Evolutionary conservation across 2,113 vertebrate species (phyloP), one percentile per base, ranked within the genome.

Genomic region (Mungos mungo): DNA sequence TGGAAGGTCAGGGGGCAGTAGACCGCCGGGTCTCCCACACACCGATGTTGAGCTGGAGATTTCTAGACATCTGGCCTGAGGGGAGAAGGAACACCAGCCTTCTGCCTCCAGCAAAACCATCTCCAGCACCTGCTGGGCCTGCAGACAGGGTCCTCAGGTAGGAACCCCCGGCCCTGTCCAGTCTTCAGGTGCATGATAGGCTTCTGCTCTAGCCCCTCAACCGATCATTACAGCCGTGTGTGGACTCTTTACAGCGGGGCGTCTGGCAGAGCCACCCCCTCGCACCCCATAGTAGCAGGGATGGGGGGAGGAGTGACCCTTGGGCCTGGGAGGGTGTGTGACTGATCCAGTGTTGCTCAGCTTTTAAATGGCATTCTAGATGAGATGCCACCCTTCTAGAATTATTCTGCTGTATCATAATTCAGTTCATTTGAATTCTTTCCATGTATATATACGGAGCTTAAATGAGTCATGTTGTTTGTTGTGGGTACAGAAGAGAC

Each of bases 211-310:
- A 9, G 35, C 14, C 21, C 35, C 1, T 72, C 23, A 7, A 1
- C 3, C 2, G 50, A 25, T 47, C 8, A 0, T 45, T 19, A 54
- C 4, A 19, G 3, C 69, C 38, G 10, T 0, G 1, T 12, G 2
- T 35, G 38, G 41, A 10, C 41, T 45, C 3, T 45, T 15, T 7
- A 29, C 29, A 69, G 21, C 19, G 1, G 0, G n/a, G 35, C 5
- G 41, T 41, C 41, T 41, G 41, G 41, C 41, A 41, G 41, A 41
- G 5, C 41, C 41, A 6, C 41, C 41, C 41, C 41, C 38, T 38
- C 38, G 38, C 38, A 38, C 38, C 38, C 41, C 41, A 4, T 19
- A 1, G 66, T 0, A 0, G 11, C 9, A 41, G 71, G 63, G 63
- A 80, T 27, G 47, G 41, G 45, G 50, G 1, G 0, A 72, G 72